Conservation (phyloP, 2,888 invertebrate species). For the Camptogramma bilineatum region DNA sequence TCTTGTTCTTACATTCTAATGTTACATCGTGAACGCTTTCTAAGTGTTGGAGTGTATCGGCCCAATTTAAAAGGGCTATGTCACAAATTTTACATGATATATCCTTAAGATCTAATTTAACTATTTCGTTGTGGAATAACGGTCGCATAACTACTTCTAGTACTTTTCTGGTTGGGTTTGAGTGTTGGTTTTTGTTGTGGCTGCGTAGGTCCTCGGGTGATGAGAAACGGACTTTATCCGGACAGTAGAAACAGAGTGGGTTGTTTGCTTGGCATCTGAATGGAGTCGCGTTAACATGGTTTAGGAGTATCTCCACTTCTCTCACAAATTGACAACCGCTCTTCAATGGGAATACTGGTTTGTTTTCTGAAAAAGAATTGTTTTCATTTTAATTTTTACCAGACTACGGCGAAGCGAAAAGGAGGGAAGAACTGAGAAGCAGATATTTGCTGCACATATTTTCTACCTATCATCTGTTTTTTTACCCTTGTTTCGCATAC, state of each 20-base stretch:
- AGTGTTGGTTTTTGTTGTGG: slow-evolving; percentile 42
- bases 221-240: slow-evolving; percentile 51
- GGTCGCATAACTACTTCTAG: slow-evolving; percentile 65
- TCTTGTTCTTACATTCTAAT: slow-evolving; percentile 56
- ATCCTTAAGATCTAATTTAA: slow-evolving; percentile 63
- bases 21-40: slow-evolving; percentile 50
- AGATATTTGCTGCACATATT: no score
- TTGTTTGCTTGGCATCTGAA: slow-evolving; percentile 54
- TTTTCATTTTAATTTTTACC: no score
- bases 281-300: slow-evolving; percentile 65
- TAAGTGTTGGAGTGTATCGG: slow-evolving; percentile 63
- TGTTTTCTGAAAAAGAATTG: slow-evolving; percentile 18
- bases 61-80: slow-evolving; percentile 53
- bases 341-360: not conserved
- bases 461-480: no score
- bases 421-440: no score
- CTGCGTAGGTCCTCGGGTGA: slow-evolving; percentile 55
- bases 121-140: slow-evolving; percentile 58
- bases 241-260: slow-evolving; percentile 65
- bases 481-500: no score
- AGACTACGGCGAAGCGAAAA: no score
- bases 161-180: slow-evolving; percentile 38
- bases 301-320: slow-evolving; percentile 60
- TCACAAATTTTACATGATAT: slow-evolving; percentile 51
- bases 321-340: slow-evolving; percentile 49